phyloP scores from a whole-genome alignment of 2,888 invertebrate genomes.

The Tillus elongatus region DNA sequence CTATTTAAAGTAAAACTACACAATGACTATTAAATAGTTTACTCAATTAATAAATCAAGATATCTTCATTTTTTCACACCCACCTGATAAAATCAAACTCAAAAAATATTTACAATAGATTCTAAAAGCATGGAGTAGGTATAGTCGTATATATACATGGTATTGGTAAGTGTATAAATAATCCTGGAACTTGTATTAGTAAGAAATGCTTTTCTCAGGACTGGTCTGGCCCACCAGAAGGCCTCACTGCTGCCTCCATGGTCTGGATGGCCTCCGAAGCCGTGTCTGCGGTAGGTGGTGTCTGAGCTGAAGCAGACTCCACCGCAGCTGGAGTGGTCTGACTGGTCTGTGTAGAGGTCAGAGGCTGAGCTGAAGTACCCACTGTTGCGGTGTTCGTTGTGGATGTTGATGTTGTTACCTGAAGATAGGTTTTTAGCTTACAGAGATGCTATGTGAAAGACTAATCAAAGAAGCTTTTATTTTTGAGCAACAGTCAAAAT shows the following conservation, averaged over 20 bases:
- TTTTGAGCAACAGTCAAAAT: no score
- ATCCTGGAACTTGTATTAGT: no score
- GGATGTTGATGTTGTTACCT: conserved; percentile 38
- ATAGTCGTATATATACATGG: no score
- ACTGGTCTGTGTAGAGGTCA: conserved; percentile 37
- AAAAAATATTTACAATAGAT: no score
- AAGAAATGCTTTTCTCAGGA: no score
- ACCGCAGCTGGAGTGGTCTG: conserved; percentile 35
- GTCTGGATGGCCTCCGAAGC: conserved; percentile 29
- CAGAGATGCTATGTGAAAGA: background rate
- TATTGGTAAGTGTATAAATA: no score
- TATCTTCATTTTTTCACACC: no score
- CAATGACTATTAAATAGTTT: no score
- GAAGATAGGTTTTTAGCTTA: conserved; percentile 1
- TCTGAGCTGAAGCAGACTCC: conserved; percentile 13
- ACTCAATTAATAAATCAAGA: no score
- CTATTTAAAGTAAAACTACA: no score
- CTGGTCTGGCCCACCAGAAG: conserved; percentile 37
- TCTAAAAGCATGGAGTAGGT: no score
- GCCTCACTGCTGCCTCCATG: conserved; percentile 27
- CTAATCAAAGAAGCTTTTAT: background rate
- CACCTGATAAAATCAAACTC: no score
- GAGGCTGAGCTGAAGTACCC: conserved; percentile 37
- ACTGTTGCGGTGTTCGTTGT: conserved; percentile 40
- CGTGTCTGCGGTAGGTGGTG: conserved; percentile 18